These are phyloP conservation scores for Epinotia bilunana DNA, from an alignment of 2,888 invertebrate species.

Conservation along the genomic window DNA sequence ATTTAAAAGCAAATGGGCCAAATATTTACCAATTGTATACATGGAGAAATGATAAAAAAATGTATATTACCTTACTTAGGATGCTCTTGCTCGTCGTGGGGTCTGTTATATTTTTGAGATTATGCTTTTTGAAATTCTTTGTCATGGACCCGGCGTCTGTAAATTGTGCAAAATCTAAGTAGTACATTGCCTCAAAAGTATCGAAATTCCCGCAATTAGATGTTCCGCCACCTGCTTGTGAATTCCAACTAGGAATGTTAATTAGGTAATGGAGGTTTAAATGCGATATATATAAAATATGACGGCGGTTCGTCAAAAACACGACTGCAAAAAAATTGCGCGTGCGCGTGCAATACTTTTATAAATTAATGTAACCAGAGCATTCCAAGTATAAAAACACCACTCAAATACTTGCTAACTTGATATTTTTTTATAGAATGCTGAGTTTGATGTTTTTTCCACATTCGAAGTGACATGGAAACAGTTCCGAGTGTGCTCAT, in stretches of 20 bases:
- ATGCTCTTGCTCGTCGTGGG: constrained; percentile 72
- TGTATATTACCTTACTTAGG: constrained; percentile 66
- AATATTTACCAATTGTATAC: too few relatives aligned
- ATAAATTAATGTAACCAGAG: background rate
- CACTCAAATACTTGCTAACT: background rate
- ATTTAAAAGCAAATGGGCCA: too few relatives aligned
- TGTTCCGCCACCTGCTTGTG: background rate
- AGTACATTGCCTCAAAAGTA: background rate
- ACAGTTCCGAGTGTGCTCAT: background rate
- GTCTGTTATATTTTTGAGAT: constrained; percentile 61
- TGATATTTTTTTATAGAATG: background rate
- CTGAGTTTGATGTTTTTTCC: background rate
- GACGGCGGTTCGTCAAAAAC: background rate
- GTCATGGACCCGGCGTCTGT: constrained; percentile 59
- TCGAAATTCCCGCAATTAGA: background rate
- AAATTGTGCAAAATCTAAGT: constrained; percentile 21
- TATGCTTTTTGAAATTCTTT: constrained; percentile 57
- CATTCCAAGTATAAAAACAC: background rate
- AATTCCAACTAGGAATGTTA: background rate
- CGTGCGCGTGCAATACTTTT: background rate
- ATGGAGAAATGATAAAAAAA: background rate
- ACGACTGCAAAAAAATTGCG: background rate
- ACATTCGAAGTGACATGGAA: background rate
- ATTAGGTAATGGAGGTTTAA: too few relatives aligned
- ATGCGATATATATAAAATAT: background rate